Conservation (phyloP, 2,888 invertebrate species). For the Allophyes oxyacanthae region DNA sequence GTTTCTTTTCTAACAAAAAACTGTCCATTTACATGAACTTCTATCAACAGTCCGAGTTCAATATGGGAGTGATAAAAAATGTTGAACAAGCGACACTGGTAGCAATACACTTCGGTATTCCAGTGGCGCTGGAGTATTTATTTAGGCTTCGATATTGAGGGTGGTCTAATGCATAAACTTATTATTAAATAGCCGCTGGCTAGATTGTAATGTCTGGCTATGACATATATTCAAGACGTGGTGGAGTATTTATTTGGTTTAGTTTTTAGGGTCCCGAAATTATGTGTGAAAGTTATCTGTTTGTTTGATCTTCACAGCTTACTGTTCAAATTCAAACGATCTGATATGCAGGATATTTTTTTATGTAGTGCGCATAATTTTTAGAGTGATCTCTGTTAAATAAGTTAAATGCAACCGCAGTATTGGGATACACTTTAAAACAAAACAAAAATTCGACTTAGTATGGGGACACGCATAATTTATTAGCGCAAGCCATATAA, state of each 20-base stretch:
- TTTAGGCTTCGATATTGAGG: constrained; percentile 69
- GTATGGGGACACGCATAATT: no score
- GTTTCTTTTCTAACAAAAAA: no score
- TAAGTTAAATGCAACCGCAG: no score
- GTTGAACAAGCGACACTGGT: constrained; percentile 22
- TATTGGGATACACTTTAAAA: no score
- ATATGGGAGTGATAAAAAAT: constrained; percentile 20
- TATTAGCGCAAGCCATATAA: no score
- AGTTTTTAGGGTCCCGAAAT: not conserved
- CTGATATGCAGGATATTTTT: no score
- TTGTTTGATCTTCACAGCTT: no score
- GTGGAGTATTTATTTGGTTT: constrained; percentile 1
- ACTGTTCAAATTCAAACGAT: no score
- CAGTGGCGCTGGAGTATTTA: constrained; percentile 69
- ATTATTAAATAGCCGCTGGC: constrained; percentile 18
- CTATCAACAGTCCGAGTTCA: not conserved
- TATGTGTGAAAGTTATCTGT: no score
- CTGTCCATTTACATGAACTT: not conserved
- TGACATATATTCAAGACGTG: not conserved
- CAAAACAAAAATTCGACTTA: no score
- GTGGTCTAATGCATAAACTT: constrained; percentile 53
- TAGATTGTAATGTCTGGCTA: constrained; percentile 16
- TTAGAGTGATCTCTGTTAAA: no score
- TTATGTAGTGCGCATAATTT: no score
- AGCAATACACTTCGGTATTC: constrained; percentile 63